Base-by-base conservation (phyloP, 1,140 invertebrate genomes). In the Mycetomoellerius zeteki region DNA sequence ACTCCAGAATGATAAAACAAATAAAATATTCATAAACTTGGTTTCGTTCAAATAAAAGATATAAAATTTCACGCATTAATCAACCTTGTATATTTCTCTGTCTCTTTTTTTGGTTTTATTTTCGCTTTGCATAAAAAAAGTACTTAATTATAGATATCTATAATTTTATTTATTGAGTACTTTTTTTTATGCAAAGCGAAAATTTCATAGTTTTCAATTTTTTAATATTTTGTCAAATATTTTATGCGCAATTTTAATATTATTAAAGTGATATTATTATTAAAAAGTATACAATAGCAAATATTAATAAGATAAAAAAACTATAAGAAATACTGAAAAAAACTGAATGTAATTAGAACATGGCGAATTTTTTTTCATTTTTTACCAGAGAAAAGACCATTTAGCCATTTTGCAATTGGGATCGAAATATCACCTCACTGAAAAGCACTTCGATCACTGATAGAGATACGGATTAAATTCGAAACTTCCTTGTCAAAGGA, bases 401-500 rank as follows among this genome's bases (percentile, higher is more conserved):
- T 64, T 52, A 69, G 8, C 47, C 30, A 80, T 52, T 80, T 80
- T 69, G 27, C n/a, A 54, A 81, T 71, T 81, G 43, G 10, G 47
- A 71, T 71, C 8, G 24, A 54, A 81, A 56, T 81, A 47, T 37
- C 21, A 43, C 6, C 27, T 76, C 52, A 47, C 8, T 12, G 14
- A 69, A 80, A 81, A 19, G 21, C 19, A n/a, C 64, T 69, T 71
- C 47, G 30, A 81, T 69, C 64, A 56, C 8, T 81, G n/a, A 16
- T 30, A 3, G 7, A 24, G 24, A 78, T 47, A 78, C 24, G 2
- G n/a, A 80, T 71, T 81, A 71, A 81, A 81, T 81, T 69, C 30
- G 62, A 71, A 81, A 71, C 64, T 81, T 81, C 43, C 21, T 12
- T n/a, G 16, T 71, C 77, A 81, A 81, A 81, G 75, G 27, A 78